phyloP scores from a whole-genome alignment of 2,113 vertebrate species.

The Oxygymnocypris stewartii region DNA sequence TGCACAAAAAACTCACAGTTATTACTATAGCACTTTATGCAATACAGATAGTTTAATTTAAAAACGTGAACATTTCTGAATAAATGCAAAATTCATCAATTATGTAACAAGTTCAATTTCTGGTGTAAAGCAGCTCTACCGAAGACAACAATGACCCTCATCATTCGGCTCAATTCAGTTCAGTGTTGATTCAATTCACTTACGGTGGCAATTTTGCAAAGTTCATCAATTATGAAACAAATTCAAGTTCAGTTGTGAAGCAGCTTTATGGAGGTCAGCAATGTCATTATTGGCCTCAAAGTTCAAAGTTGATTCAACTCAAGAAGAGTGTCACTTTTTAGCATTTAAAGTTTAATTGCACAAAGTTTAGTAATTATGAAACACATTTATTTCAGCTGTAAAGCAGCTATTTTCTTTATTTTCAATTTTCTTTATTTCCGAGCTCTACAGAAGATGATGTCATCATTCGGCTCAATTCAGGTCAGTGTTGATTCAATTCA shows the following conservation, averaged over 20 bases:
- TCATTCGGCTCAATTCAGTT: too few species aligned
- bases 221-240: background rate
- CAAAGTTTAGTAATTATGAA: too few species aligned
- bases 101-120: background rate
- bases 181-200: too few species aligned
- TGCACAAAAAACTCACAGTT: conserved; percentile 14
- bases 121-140: background rate
- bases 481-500: too few species aligned
- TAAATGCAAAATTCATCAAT: background rate
- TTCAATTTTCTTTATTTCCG: too few species aligned
- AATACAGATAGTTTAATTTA: background rate
- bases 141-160: too few species aligned
- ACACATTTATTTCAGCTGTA: too few species aligned
- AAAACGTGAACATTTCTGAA: too few species aligned
- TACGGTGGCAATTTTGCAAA: background rate
- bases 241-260: background rate
- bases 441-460: too few species aligned
- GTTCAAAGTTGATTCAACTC: background rate
- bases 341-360: too few species aligned
- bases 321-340: background rate
- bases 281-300: background rate
- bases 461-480: too few species aligned
- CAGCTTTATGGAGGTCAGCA: background rate
- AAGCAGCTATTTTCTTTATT: too few species aligned
- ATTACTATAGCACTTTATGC: background rate